phyloP scores from a whole-genome alignment of 2,888 invertebrate genomes.

The Pyralis farinalis region DNA sequence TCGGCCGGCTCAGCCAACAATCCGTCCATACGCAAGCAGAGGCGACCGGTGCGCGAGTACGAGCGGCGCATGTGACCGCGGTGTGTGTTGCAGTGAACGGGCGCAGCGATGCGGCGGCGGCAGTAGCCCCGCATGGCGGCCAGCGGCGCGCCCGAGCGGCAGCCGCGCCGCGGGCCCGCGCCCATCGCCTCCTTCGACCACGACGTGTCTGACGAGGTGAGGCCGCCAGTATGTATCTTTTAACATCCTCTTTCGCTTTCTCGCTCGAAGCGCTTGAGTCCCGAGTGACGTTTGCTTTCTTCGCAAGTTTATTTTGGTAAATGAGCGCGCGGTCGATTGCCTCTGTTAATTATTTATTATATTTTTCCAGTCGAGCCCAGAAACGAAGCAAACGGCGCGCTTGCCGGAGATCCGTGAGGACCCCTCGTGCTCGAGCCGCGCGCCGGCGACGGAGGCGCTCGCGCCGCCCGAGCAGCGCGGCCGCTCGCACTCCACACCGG shows the following conservation, averaged over 20 bases:
- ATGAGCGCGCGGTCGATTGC: background rate
- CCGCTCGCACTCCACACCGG: slow-evolving; percentile 64
- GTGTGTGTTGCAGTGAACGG: slow-evolving; percentile 8
- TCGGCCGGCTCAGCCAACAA: too few species aligned
- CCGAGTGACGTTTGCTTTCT: slow-evolving; percentile 7
- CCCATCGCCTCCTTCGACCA: slow-evolving; percentile 96
- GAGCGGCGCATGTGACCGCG: slow-evolving; percentile 7
- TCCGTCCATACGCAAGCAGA: too few species aligned
- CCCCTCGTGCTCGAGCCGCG: slow-evolving; percentile 50
- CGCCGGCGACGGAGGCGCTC: slow-evolving; percentile 24
- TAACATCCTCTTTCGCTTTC: slow-evolving; percentile 39
- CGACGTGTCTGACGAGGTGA: slow-evolving; percentile 91
- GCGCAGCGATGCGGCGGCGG: slow-evolving; percentile 20
- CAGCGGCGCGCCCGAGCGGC: slow-evolving; percentile 59
- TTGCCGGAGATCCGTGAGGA: slow-evolving; percentile 80
- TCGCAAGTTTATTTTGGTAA: background rate
- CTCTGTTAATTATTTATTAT: background rate
- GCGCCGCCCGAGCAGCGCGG: slow-evolving; percentile 60
- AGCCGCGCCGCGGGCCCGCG: slow-evolving; percentile 94
- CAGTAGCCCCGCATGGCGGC: slow-evolving; percentile 39
- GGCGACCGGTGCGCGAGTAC: background rate
- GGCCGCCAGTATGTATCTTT: slow-evolving; percentile 78
- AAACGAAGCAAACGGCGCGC: slow-evolving; percentile 77
- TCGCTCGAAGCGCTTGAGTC: slow-evolving; percentile 21
- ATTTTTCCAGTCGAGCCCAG: slow-evolving; percentile 78